These are phyloP conservation scores for Morone saxatilis DNA, from an alignment of 2,113 vertebrate genomes.

Conservation along the genomic window DNA sequence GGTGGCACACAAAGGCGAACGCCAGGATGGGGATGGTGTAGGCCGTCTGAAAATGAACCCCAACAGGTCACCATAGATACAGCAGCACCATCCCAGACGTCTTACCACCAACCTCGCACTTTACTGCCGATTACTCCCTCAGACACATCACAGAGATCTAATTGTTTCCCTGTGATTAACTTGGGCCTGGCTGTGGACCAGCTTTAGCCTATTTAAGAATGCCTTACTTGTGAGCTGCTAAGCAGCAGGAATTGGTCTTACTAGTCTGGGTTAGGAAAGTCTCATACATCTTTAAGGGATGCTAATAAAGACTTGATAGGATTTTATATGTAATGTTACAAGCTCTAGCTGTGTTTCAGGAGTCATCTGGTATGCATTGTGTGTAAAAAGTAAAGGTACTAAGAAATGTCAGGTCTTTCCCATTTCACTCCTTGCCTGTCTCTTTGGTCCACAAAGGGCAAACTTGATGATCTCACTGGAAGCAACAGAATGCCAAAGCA, in stretches of 20 bases:
- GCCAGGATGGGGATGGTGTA: constrained; percentile 99
- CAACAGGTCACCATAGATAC: constrained; percentile 84
- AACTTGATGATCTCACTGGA: constrained; percentile 27
- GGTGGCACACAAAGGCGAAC: constrained; percentile 99
- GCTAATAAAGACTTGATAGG: constrained; percentile 40
- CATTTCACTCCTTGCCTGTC: constrained; percentile 45
- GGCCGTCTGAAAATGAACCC: constrained; percentile 90
- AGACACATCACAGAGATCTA: constrained; percentile 77
- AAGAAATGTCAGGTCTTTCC: constrained; percentile 57
- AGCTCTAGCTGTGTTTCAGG: neutral
- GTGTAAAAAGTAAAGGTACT: constrained; percentile 7
- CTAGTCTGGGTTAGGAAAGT: constrained; percentile 37
- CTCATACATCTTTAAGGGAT: constrained; percentile 45
- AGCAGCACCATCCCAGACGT: constrained; percentile 71
- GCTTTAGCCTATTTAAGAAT: constrained; percentile 66
- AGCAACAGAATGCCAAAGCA: constrained; percentile 51
- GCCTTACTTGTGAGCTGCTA: constrained; percentile 65
- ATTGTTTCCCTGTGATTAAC: constrained; percentile 82
- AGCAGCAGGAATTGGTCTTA: constrained; percentile 45
- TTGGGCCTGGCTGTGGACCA: constrained; percentile 67
- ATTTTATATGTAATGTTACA: constrained; percentile 1
- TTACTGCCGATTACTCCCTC: constrained; percentile 71
- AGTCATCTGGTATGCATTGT: constrained; percentile 6
- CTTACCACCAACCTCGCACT: constrained; percentile 72
- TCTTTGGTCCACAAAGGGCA: constrained; percentile 36